Base-by-base conservation (phyloP, 2,888 invertebrate genomes). In the Drosophila colorata region DNA sequence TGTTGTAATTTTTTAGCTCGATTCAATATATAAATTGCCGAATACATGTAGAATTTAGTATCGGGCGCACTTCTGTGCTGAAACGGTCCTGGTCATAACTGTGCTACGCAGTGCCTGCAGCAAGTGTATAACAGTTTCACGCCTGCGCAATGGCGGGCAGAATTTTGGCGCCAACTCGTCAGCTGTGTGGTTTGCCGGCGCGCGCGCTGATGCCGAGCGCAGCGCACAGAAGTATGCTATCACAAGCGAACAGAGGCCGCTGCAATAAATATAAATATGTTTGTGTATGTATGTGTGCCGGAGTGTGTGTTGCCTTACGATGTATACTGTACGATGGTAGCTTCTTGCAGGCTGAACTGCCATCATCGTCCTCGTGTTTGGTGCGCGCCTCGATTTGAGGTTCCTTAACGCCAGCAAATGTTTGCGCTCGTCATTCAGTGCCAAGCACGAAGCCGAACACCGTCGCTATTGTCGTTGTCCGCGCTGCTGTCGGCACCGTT, bases 301-400 rank as follows among this genome's bases (percentile, higher is more conserved):
- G 11, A 23, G 40, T 67, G 48, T 47, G 37, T 28, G 31, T 37
- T 59, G 61, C 44, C 51, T 28, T 48, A 28, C 69, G 58, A 69
- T n/a, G n/a, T n/a, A n/a, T n/a, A 47, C 55, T 69, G 56, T 44
- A 61, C 71, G 77, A 82, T 90, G 74, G 78, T 89, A 72, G 80
- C 56, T 86, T 81, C 81, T 85, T 83, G 79, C 75, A 81, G 63
- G 59, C 74, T 60, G 72, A 73, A 70, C 71, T 66, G 77, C 78
- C 85, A 80, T 88, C 87, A 86, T 88, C 84, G 81, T 83, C 81
- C 78, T 84, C 85, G 79, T 76, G 78, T 72, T 57, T 73, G 65
- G 60, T 43, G 51, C 61, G 59, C 61, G 69, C 58, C 70, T 69
- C 67, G 71, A 49, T 66, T 69, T 68, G 58, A 59, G 68, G 64